Evolutionary conservation across 2,888 invertebrate species (phyloP), one percentile per base, ranked within the genome.

Genomic region (Euzophera pinguis): DNA sequence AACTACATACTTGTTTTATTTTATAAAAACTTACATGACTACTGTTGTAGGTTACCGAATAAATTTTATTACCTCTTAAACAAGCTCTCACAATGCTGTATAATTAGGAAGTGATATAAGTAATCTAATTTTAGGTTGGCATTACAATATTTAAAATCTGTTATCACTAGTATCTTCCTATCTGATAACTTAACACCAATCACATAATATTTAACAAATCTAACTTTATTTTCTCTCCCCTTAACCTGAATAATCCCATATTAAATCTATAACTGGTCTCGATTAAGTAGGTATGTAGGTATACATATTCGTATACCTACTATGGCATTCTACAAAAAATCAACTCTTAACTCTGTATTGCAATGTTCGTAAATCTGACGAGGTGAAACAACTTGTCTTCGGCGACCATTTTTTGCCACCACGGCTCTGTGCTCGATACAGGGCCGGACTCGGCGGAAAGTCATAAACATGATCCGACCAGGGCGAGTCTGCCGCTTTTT

Each of bases 391-490:
- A 82, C 86, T 87, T 88, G 89, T 89, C 84, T 76, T 73, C 78
- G 73, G 75, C 72, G 75, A 81, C 77, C 79, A 82, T 89, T 90
- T 90, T 90, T 90, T 88, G 84, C 87, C 84, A 80, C 83, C 78
- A 84, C 79, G 89, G 88, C 88, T 90, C 89, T 89, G 89, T 88
- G 89, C 83, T 67, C 78, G 75, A 78, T 78, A 81, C 80, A 76
- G 78, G 71, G 80, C 80, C 79, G 78, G 81, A 81, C 84, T 86
- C 87, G 81, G 75, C 82, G 82, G 82, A 87, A 86, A 84, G 84
- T 85, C 89, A 90, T 90, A 90, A 90, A 90, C 88, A 87, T 88
- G 84, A 82, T 78, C 85, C 73, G 82, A 81, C 76, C 83, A 70
- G 72, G 65, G 75, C 78, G 78, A 81, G 80, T 85, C 79, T 83